Evolutionary conservation across 64 coral and sea anemone genomes (phyloP).

Genomic region (Montipora sp.): DNA sequence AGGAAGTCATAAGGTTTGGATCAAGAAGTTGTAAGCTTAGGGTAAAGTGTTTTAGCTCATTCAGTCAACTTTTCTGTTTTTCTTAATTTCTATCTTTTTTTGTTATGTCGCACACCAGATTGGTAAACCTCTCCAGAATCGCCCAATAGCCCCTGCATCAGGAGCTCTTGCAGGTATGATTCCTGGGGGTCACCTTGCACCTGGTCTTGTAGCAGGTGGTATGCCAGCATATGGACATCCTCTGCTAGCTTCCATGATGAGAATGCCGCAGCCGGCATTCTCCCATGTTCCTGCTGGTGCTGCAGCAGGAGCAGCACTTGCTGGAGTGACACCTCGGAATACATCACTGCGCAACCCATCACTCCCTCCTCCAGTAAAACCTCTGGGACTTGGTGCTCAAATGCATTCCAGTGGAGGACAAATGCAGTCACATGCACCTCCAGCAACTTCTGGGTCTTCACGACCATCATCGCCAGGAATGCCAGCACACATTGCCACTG

Average conservation of each 20-base stretch:
- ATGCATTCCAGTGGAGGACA: slow-evolving; percentile 11
- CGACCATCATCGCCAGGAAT: slow-evolving; percentile 52
- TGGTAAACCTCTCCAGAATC: slow-evolving; percentile 60
- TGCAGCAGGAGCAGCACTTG: slow-evolving; percentile 55
- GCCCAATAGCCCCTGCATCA: slow-evolving; percentile 70
- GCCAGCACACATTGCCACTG: slow-evolving; percentile 18
- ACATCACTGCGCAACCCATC: slow-evolving; percentile 29
- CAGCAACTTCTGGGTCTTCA: slow-evolving; percentile 44
- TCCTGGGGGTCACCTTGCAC: slow-evolving; percentile 9
- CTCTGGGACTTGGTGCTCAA: slow-evolving; percentile 37
- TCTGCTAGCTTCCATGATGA: slow-evolving; percentile 33
- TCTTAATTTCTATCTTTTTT: background rate
- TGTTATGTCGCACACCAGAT: background rate
- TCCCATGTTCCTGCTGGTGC: slow-evolving; percentile 68
- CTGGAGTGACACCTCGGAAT: slow-evolving; percentile 52
- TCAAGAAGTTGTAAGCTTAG: too few species aligned
- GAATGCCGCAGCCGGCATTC: slow-evolving; percentile 48
- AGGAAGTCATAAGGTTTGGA: slow-evolving; percentile 21
- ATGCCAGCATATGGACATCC: slow-evolving; percentile 18
- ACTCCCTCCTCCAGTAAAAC: slow-evolving; percentile 46
- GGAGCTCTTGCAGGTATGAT: slow-evolving; percentile 50
- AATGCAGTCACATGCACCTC: slow-evolving; percentile 24
- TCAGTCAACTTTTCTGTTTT: background rate
- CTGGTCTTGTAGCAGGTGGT: slow-evolving; percentile 27
- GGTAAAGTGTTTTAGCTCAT: too few species aligned